phyloP scores from a whole-genome alignment of 2,888 invertebrate genomes.

The Eulithis testata region DNA sequence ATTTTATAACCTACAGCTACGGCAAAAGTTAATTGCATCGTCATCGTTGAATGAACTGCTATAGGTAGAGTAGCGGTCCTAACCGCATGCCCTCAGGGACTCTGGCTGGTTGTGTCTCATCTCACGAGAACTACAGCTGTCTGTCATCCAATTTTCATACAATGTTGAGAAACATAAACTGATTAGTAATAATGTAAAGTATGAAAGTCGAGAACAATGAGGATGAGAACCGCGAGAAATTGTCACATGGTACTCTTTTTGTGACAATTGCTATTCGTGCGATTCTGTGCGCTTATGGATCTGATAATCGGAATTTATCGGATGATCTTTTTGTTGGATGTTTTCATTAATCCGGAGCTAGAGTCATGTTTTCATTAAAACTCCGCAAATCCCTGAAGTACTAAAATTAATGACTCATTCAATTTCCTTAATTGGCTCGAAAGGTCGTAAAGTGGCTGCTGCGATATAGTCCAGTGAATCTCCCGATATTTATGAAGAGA shows the following conservation, averaged over 20 bases:
- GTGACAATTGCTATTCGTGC: slow-evolving; percentile 35
- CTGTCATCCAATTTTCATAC: slow-evolving; percentile 56
- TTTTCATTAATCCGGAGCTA: slow-evolving; percentile 8
- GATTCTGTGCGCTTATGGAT: slow-evolving; percentile 34
- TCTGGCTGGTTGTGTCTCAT: slow-evolving; percentile 43
- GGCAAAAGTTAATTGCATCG: slow-evolving; percentile 62
- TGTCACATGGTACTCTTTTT: slow-evolving; percentile 64
- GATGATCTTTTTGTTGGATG: slow-evolving; percentile 17
- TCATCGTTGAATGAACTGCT: slow-evolving; percentile 56
- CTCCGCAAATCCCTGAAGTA: slow-evolving; percentile 10
- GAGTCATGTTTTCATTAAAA: slow-evolving; percentile 23
- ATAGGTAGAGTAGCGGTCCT: slow-evolving; percentile 40
- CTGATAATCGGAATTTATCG: slow-evolving; percentile 21
- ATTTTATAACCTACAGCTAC: slow-evolving; percentile 42
- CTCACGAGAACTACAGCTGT: slow-evolving; percentile 61
- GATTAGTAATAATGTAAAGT: slow-evolving; percentile 57
- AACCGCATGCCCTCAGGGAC: slow-evolving; percentile 43
- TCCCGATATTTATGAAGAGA: slow-evolving; percentile 53
- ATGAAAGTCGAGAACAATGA: slow-evolving; percentile 79
- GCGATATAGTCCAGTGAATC: slow-evolving; percentile 42
- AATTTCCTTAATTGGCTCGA: slow-evolving; percentile 48
- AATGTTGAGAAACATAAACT: slow-evolving; percentile 75
- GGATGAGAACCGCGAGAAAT: slow-evolving; percentile 70
- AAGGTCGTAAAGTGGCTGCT: slow-evolving; percentile 44
- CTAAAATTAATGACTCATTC: slow-evolving; percentile 33